phyloP scores from a whole-genome alignment of 1,140 invertebrate genomes.

The Heterodera schachtii region DNA sequence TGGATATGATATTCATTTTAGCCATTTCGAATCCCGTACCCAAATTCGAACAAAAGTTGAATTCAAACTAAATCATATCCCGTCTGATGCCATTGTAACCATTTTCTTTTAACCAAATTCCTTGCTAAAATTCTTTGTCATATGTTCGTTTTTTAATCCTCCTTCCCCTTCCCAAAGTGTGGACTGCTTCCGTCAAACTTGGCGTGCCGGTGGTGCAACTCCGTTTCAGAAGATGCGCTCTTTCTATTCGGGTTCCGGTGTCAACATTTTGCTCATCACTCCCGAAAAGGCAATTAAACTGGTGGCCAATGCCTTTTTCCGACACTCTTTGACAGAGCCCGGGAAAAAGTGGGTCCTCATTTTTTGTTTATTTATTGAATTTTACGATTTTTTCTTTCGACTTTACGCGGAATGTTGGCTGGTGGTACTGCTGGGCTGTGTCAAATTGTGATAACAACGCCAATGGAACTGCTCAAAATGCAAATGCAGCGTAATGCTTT shows the following conservation, averaged over 20 bases:
- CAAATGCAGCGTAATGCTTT: constrained; percentile 78
- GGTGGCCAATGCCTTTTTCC: constrained; percentile 95
- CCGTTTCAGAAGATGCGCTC: constrained; percentile 51
- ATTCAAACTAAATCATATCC: no score
- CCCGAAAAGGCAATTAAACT: constrained; percentile 99
- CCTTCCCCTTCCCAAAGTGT: constrained; percentile 46
- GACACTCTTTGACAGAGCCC: constrained; percentile 76
- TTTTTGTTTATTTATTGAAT: background rate
- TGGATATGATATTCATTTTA: no score
- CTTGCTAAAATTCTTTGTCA: no score
- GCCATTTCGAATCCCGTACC: no score
- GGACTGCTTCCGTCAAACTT: constrained; percentile 63
- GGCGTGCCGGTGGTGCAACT: constrained; percentile 53
- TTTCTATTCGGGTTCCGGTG: constrained; percentile 72
- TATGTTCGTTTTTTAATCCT: background rate
- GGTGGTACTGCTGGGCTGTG: constrained; percentile 91
- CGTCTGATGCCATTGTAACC: no score
- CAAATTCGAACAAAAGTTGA: no score
- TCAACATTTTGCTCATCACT: constrained; percentile 95
- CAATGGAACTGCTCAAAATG: constrained; percentile 98
- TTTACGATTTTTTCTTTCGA: constrained; percentile 70
- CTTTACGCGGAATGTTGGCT: constrained; percentile 81
- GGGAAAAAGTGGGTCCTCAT: constrained; percentile 68
- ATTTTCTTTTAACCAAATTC: no score
- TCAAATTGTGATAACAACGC: constrained; percentile 96